A percentile compares a stretch with the other conserved stretches of the same genome.
Evolutionary conservation across 2,113 vertebrate species (phyloP).

Genomic region (Daphoenositta chrysoptera): DNA sequence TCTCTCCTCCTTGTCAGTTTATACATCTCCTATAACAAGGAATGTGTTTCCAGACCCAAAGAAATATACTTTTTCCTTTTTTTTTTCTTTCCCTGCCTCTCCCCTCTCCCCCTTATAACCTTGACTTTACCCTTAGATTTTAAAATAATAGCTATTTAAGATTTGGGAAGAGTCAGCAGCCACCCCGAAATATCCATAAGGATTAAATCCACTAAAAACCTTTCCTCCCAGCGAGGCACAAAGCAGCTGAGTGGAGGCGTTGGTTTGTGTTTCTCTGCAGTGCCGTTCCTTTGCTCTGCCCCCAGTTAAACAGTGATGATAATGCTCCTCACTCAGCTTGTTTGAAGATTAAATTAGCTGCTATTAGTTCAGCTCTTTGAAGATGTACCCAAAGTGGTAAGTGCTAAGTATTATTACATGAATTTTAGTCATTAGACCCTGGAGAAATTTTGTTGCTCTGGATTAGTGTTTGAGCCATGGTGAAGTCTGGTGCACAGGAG

Average conservation of each 20-base stretch:
- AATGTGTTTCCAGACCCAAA: background rate
- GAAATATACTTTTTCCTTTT: background rate
- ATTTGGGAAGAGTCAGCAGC: background rate
- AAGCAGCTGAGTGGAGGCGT: background rate
- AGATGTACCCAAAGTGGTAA: conserved; percentile 6
- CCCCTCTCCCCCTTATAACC: background rate
- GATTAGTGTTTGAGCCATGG: background rate
- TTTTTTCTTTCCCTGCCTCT: background rate
- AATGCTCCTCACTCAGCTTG: conserved; percentile 24
- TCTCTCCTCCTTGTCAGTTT: background rate
- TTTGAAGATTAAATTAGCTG: conserved; percentile 58
- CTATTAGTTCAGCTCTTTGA: conserved; percentile 55
- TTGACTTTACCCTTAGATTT: background rate
- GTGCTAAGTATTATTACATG: background rate
- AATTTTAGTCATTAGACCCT: background rate
- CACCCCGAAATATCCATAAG: background rate
- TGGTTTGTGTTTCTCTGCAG: background rate
- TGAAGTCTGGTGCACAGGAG: background rate
- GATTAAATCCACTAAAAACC: background rate
- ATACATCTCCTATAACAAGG: background rate
- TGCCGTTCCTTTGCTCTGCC: background rate
- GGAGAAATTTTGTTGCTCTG: background rate
- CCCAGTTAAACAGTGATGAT: background rate
- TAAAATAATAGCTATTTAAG: background rate
- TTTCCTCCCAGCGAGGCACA: background rate